Evolutionary conservation across 2,888 invertebrate species (phyloP), one percentile per base, ranked within the genome.

Genomic region (Dicranocentrus wangi): DNA sequence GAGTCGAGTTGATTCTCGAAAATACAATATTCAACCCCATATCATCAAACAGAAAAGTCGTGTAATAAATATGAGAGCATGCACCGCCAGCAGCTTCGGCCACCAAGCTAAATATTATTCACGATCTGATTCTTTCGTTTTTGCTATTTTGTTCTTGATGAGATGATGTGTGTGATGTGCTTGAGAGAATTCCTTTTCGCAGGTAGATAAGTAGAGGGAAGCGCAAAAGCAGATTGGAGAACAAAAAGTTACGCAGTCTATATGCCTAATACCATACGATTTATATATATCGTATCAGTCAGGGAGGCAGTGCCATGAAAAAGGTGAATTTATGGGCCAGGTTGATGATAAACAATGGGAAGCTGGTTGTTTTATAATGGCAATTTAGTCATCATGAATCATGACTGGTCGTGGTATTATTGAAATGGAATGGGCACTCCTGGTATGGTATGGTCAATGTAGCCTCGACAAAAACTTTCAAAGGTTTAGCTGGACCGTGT

Each of bases 331-430:
- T 78, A 78, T 78, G 78, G 78, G 70, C 78, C 78, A 78, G 71
- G 78, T 78, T 78, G 78, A 78, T 78, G 78, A 78, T 78, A 78
- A 78, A 78, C 78, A 78, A 78, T 78, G 78, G 78, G 78, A 70
- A 78, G 70, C 78, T 78, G 53, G 78, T 78, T 78, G 69, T 78
- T 78, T 78, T 78, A 78, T 78, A 78, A 78, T 78, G 78, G 78
- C 78, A 78, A 78, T 78, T 78, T 78, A 78, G 78, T 78, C 78
- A 78, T 78, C 78, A 78, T 78, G 78, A 78, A 78, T 78, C 78
- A 78, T 78, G 78, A 78, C 70, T 71, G 42, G 47, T 66, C 47
- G 60, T 60, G 28, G 60, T 60, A 60, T 60, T 60, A 60, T 60
- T 60, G 60, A 60, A 60, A 60, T 28, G 60, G 60, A 60, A 60